Evolutionary conservation across 2,113 vertebrate genomes (phyloP), one percentile per base, ranked within the genome.

Genomic region (Tor tambroides): DNA sequence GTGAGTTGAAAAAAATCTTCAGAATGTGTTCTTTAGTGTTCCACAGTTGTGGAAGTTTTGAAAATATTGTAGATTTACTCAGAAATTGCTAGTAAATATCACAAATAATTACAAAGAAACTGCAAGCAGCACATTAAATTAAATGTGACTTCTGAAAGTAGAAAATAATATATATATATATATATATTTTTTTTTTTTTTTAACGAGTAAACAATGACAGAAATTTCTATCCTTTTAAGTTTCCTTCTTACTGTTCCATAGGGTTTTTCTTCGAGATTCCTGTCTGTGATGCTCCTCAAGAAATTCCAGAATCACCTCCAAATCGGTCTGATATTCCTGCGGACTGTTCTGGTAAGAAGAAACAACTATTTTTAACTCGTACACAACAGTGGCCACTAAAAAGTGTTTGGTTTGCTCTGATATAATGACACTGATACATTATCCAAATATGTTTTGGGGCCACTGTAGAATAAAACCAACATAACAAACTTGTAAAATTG

Each of bases 221-320:
- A n/a, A 3, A 3, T 43, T n/a, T 43, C 21, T 2, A 11, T 80
- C 4, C 5, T 5, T 80, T 59, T 23, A 35, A 32, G 32, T 6
- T n/a, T 35, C 7, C 65, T 65, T 74, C 85, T 86, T 78, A 89
- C 85, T 49, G 35, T 65, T 69, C 87, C 86, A 88, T 43, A 76
- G 59, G 30, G 46, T 90, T 43, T 91, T 87, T 72, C 88, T 89
- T 87, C 71, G 83, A 12, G 80, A 41, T 81, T 88, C 92, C 71
- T 94, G 92, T 54, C 91, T 93, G 91, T 94, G 93, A 89, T 95
- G 94, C 67, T 95, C 95, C 89, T 94, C 94, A 0, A 95, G 91
- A 87, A 95, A 95, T 77, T 95, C 95, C 86, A 95, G 86, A 85
- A 95, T 95, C 76, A 95, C 95, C 88, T 95, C 94, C 90, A 95